Evolutionary conservation across 2,113 vertebrate genomes (phyloP).

Genomic region (Polypterus bichir): DNA sequence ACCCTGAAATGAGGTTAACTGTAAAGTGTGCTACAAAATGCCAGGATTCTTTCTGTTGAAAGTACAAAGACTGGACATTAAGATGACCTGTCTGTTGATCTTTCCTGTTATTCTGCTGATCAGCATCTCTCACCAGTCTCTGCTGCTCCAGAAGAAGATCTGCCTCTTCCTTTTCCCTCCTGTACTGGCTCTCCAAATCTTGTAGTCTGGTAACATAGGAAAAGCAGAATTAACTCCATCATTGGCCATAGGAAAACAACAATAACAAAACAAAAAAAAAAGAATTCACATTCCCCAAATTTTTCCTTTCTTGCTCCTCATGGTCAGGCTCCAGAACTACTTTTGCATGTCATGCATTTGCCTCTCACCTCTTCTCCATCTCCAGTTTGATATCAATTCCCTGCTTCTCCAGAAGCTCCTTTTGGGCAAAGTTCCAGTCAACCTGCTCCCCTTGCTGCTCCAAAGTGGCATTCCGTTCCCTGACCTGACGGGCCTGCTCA

Average conservation of each 20-base stretch:
- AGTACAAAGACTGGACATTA: too few species aligned
- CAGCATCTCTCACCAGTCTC: constrained; percentile 50
- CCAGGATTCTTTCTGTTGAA: too few species aligned
- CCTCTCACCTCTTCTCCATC: constrained; percentile 71
- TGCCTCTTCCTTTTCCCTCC: constrained; percentile 74
- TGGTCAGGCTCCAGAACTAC: too few species aligned
- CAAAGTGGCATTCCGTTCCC: constrained; percentile 50
- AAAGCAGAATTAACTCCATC: neutral
- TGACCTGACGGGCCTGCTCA: constrained; percentile 68
- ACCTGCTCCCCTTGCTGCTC: constrained; percentile 60
- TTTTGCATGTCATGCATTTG: neutral
- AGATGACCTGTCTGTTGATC: too few species aligned
- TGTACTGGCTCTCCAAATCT: constrained; percentile 73
- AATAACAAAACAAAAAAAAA: too few species aligned
- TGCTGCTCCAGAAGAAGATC: constrained; percentile 76
- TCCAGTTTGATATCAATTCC: constrained; percentile 81
- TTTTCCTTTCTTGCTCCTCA: too few species aligned
- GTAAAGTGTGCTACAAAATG: too few species aligned
- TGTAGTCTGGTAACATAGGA: constrained; percentile 48
- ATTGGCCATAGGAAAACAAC: too few species aligned
- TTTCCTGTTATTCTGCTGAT: too few species aligned
- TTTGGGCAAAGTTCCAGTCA: constrained; percentile 84
- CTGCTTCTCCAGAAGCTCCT: constrained; percentile 68
- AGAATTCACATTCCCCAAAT: too few species aligned
- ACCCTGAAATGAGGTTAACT: too few species aligned